Conservation (phyloP, 2,888 invertebrate species). For the Dinocampus coccinellae region DNA sequence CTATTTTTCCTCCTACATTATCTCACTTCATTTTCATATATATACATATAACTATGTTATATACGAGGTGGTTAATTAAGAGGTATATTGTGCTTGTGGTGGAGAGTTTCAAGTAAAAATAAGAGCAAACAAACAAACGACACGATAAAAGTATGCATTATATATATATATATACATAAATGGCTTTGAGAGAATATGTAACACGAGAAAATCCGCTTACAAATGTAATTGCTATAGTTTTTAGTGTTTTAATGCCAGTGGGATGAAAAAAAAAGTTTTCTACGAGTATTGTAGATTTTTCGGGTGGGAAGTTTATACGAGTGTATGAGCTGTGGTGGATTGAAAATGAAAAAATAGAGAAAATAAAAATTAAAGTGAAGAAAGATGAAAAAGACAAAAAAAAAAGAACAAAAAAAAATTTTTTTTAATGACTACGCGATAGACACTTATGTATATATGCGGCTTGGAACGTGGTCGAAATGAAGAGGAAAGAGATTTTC, state of each 20-base stretch:
- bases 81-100: background rate
- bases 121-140: background rate
- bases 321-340: slow-evolving; percentile 2
- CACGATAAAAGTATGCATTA: background rate
- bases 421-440: slow-evolving; percentile 9
- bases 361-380: slow-evolving; percentile 1
- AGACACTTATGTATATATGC: background rate
- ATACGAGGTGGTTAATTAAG: slow-evolving; percentile 1
- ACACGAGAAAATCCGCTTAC: slow-evolving; percentile 24
- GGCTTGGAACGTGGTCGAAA: slow-evolving; percentile 21
- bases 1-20: background rate
- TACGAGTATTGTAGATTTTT: slow-evolving; percentile 20
- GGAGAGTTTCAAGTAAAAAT: background rate
- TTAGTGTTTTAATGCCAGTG: slow-evolving; percentile 3
- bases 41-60: background rate
- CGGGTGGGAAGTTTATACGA: slow-evolving; percentile 10
- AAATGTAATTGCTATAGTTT: slow-evolving; percentile 31
- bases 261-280: slow-evolving; percentile 18
- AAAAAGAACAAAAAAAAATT: background rate
- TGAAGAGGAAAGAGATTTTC: slow-evolving; percentile 35
- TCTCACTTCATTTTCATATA: background rate
- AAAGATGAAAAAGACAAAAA: background rate
- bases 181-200: background rate
- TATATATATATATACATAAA: background rate
- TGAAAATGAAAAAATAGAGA: background rate